Base-by-base conservation (phyloP, 2,113 vertebrate genomes). In the Callospermophilus lateralis region DNA sequence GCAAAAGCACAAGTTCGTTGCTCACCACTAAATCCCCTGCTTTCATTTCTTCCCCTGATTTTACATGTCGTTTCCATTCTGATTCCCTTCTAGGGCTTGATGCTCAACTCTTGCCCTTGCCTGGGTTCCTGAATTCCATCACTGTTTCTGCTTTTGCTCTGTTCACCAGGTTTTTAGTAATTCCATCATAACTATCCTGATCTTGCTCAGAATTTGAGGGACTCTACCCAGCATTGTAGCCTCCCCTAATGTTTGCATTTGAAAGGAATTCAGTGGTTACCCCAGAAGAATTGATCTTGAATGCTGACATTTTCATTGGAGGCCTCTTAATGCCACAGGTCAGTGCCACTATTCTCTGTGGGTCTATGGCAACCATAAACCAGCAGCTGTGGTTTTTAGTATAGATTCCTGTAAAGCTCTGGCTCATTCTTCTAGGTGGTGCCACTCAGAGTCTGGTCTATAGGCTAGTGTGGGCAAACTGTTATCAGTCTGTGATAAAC, bases 41-140 rank as follows among this genome's bases (percentile, higher is more conserved):
- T 58, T 97, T 91, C 65, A 77, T 22, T 58, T 89, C 92, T 85
- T 92, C 58, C 34, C 15, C 20, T 81, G n/a, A 80, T 65, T 45
- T 80, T 37, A 89, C n/a, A 53, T 9, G 9, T 83, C 24, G 15
- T 6, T 91, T 24, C 48, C 19, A 42, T 1, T 84, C 53, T 83
- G 78, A 67, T 48, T 97, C 65, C 48, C 72, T 95, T 90, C 53
- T 34, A 83, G 39, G 65, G 48, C 20, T 88, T 90, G 67, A 65
- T 58, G 13, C n/a, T 20, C 39, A 68, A 73, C n/a, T 65, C 11
- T 20, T 55, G 20, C 12, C 61, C 32, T 51, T 94, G 63, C 24
- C 26, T 96, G 51, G 7, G 20, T 93, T 85, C n/a, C 67, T 89
- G 32, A 92, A 85, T 16, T 74, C 24, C 16, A 48, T 89, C 7